Evolutionary conservation across 2,888 invertebrate genomes (phyloP).

Genomic region (Drosophila colorata): DNA sequence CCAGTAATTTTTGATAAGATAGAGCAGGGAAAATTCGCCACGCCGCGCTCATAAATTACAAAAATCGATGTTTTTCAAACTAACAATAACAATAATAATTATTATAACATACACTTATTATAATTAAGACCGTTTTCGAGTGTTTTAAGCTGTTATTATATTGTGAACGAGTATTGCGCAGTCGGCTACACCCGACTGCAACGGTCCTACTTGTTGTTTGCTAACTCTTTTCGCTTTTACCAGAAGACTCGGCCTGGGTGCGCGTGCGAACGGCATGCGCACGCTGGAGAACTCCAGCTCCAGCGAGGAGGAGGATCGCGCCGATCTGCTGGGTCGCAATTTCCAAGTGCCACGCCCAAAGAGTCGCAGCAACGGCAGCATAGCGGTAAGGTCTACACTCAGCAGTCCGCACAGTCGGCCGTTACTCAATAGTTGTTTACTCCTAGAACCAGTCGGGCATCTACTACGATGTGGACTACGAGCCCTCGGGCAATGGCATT

Average conservation of each 20-base stretch:
- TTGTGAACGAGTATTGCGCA: background rate
- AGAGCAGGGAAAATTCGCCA: too few relatives aligned
- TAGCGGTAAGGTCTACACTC: conserved; percentile 78
- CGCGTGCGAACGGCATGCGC: conserved; percentile 86
- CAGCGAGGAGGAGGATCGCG: conserved; percentile 90
- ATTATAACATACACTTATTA: too few relatives aligned
- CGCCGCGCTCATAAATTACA: too few relatives aligned
- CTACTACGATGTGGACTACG: conserved; percentile 95
- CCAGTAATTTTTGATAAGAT: too few relatives aligned
- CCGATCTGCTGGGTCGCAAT: conserved; percentile 90
- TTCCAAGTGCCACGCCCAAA: conserved; percentile 93
- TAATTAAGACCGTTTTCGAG: too few relatives aligned
- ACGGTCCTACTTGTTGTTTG: background rate
- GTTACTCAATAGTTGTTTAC: background rate
- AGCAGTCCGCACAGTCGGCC: too few relatives aligned
- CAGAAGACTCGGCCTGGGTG: conserved; percentile 83
- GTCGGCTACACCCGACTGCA: background rate
- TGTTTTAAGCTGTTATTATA: too few relatives aligned
- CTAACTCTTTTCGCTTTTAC: conserved; percentile 16
- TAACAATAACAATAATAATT: too few relatives aligned
- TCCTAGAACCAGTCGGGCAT: conserved; percentile 94
- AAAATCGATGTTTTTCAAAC: too few relatives aligned
- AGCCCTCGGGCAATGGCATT: conserved; percentile 87
- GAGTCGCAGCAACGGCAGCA: conserved; percentile 90
- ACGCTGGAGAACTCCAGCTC: conserved; percentile 87